Conservation (phyloP, 2,113 vertebrate species). For the Sminthopsis crassicaudata region DNA sequence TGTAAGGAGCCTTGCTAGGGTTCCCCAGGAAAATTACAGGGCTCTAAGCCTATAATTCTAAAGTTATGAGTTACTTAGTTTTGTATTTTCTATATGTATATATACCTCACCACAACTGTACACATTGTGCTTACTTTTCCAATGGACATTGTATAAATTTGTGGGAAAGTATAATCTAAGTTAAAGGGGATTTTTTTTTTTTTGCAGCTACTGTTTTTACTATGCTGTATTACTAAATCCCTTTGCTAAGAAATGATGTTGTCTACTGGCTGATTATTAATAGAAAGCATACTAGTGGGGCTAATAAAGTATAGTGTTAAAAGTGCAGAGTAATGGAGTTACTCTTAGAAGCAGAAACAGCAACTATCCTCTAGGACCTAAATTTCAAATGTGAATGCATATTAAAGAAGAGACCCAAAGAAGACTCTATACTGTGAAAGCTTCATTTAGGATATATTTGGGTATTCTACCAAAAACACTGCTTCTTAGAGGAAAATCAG, state of each 20-base stretch:
- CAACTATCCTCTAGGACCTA: neutral
- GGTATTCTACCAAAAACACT: neutral
- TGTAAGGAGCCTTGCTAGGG: neutral
- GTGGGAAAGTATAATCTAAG: neutral
- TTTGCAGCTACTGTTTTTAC: too few species aligned
- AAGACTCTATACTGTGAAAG: neutral
- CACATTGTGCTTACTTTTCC: neutral
- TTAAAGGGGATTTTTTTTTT: neutral
- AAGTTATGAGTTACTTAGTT: neutral
- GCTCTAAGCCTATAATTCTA: neutral
- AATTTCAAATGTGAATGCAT: neutral
- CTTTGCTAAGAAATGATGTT: neutral
- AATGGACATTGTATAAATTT: neutral
- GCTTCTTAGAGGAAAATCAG: neutral
- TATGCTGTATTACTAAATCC: neutral
- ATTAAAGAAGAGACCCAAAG: too few species aligned
- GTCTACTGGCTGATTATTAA: neutral
- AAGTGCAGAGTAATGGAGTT: neutral
- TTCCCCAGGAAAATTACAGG: neutral
- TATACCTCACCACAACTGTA: neutral
- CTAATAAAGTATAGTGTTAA: neutral
- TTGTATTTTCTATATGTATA: neutral
- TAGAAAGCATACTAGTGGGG: neutral
- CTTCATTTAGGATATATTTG: neutral
- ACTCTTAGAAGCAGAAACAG: neutral